These are phyloP conservation scores for Trichacis sp. DNA, from an alignment of 2,888 invertebrate genomes.

Conservation along the genomic window DNA sequence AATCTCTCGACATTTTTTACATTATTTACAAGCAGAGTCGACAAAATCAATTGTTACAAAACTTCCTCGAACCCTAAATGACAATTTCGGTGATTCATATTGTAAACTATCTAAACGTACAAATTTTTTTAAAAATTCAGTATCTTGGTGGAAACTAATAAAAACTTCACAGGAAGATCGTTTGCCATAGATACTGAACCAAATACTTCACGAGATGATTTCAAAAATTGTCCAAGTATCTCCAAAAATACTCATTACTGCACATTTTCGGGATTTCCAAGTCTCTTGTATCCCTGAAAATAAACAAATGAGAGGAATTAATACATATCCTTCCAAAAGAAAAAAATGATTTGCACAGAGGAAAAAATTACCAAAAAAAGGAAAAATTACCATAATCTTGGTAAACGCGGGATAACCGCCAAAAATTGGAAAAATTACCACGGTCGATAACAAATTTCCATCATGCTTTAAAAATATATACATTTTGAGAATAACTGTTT, in stretches of 20 bases:
- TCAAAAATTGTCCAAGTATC: background rate
- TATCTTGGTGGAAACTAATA: background rate
- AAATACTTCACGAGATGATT: background rate
- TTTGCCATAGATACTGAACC: background rate
- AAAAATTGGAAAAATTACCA: too few relatives aligned
- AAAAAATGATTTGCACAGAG: too few relatives aligned
- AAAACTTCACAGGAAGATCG: too few relatives aligned
- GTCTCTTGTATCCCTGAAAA: conserved; percentile 62
- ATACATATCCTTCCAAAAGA: too few relatives aligned
- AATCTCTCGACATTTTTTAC: background rate
- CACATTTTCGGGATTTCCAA: conserved; percentile 53
- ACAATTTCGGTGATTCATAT: too few relatives aligned
- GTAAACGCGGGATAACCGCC: too few relatives aligned
- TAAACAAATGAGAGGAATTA: too few relatives aligned
- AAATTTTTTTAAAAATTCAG: background rate
- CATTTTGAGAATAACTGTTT: too few relatives aligned
- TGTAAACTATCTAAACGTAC: background rate
- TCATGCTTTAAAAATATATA: too few relatives aligned
- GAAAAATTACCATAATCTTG: too few relatives aligned
- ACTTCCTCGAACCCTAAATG: background rate
- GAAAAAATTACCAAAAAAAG: too few relatives aligned
- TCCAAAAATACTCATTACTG: conserved; percentile 42
- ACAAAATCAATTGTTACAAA: background rate
- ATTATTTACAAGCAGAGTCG: background rate
- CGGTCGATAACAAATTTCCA: too few relatives aligned